Percentiles rank a stretch among this genome's conserved stretches.
These are phyloP conservation scores for Chrysogorgia sp. DNA, from an alignment of 92 coral and sea anemone genomes.

Conservation along the genomic window DNA sequence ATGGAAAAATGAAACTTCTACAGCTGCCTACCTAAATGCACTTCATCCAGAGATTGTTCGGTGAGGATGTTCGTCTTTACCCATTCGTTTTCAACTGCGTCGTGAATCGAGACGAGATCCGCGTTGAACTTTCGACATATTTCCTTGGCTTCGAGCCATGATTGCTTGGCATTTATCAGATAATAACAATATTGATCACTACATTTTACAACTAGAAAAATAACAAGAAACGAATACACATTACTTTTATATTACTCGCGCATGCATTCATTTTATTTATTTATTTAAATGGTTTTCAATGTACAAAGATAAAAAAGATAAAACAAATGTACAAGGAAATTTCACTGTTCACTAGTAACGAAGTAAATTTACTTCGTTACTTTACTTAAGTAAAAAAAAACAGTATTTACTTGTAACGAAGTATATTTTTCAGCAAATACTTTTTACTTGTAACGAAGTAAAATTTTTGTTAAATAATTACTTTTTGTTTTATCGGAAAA, in stretches of 20 bases:
- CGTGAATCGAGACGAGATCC: constrained; percentile 7
- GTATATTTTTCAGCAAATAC: too few species aligned
- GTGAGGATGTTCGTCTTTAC: constrained; percentile 6
- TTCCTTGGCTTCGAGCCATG: background rate
- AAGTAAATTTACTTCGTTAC: too few species aligned
- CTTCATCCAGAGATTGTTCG: constrained; percentile 14
- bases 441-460: too few species aligned
- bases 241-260: background rate
- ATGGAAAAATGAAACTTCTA: background rate
- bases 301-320: too few species aligned
- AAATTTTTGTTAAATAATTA: too few species aligned
- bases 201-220: constrained; percentile 45
- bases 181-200: constrained; percentile 42
- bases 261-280: background rate
- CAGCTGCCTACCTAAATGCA: constrained; percentile 34
- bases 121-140: constrained; percentile 37
- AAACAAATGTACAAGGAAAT: background rate
- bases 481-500: too few species aligned
- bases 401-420: too few species aligned
- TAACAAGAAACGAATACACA: background rate
- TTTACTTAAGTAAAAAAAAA: too few species aligned
- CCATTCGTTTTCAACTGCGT: constrained; percentile 14
- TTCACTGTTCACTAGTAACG: too few species aligned
- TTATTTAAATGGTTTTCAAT: background rate
- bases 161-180: background rate